phyloP scores from a whole-genome alignment of 2,797 vertebrate genomes.

The Paguma larvata region DNA sequence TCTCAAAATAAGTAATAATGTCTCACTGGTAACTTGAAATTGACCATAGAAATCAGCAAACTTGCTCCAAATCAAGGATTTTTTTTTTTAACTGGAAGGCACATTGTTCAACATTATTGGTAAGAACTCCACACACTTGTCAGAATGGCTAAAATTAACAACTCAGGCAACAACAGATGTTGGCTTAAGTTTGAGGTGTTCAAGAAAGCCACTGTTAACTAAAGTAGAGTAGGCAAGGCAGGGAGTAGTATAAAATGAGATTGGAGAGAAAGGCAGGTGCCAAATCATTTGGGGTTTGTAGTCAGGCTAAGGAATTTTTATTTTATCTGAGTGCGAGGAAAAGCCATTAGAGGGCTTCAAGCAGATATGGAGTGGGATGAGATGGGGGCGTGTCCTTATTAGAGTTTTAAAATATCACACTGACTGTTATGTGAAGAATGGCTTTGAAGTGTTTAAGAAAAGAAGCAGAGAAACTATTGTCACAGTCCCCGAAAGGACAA shows the following conservation, averaged over 20 bases:
- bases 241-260: background rate
- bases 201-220: background rate
- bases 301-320: background rate
- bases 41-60: background rate
- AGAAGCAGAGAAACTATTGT: background rate
- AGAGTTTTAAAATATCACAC: constrained; percentile 38
- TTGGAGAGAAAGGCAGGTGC: background rate
- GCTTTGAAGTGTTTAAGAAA: constrained; percentile 40
- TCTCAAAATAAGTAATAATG: too few species aligned
- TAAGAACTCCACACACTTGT: background rate
- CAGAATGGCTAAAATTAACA: too few species aligned
- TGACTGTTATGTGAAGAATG: background rate
- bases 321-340: background rate
- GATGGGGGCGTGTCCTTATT: background rate
- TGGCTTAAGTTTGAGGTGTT: background rate
- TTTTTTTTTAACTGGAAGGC: background rate
- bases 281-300: background rate
- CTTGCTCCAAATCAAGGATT: background rate
- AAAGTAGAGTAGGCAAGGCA: background rate
- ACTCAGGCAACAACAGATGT: too few species aligned
- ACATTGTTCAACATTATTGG: background rate
- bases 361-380: background rate
- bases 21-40: background rate
- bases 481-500: background rate
- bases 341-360: background rate